Base-by-base conservation (phyloP, 1,140 invertebrate genomes). In the Caenorhabditis briggsae region DNA sequence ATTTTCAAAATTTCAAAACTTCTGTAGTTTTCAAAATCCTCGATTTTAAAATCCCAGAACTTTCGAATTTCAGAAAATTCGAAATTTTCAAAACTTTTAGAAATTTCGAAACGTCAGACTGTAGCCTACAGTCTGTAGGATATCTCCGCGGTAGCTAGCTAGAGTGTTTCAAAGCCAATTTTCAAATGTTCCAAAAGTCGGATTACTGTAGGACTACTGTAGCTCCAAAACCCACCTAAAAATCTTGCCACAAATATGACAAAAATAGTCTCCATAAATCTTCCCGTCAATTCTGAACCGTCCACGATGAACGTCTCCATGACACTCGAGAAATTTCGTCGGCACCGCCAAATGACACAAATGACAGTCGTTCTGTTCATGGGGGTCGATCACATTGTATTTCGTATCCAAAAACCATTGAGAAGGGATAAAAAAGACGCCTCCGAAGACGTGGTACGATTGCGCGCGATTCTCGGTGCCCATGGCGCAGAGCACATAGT, bases 261-360 rank as follows among this genome's bases (percentile, higher is more conserved):
- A 78, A 23, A 50, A 78, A 20, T 53, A 50, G 5, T 78, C 70
- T 48, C 70, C 70, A 50, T 78, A 78, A 12, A 78, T 78, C 2
- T n/a, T 12, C 23, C 70, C 70, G 12, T 78, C 70, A 33, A 78
- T 78, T 50, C 70, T 12, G 18, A 50, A 50, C 12, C 70, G 20
- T 18, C 70, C 70, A 48, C 70, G 70, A 78, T 78, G 70, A 48
- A 78, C 70, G n/a, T 78, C 46, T 50, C 70, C 70, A n/a, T 78
- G 70, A 25, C 46, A 48, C 23, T 78, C 70, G 0, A 78, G 5
- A 53, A 50, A 78, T 14, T 78, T 78, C 14, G 2, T 53, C 0
- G 70, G 70, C 12, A 78, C 46, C 3, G 46, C 20, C 7, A 50
- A 11, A 50, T 78, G 46, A 25, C 70, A 78, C 33, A 78, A 78